These are phyloP conservation scores for Geococcyx californianus DNA, from an alignment of 2,113 vertebrate genomes.

Conservation along the genomic window DNA sequence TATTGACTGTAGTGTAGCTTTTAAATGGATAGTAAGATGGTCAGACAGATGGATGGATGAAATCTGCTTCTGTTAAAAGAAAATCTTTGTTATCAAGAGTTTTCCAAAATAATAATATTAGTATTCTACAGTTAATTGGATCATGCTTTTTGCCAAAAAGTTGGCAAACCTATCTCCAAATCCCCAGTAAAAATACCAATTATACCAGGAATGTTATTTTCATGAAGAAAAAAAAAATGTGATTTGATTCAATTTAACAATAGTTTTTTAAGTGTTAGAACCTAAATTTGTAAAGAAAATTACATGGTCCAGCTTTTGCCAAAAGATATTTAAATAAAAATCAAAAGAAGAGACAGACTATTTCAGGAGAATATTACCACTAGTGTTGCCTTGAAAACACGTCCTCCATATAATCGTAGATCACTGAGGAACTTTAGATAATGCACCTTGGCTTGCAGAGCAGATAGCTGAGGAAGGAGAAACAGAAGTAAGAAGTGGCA, in stretches of 20 bases:
- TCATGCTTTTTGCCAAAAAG: background rate
- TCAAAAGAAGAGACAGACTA: background rate
- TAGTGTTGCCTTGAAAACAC: constrained; percentile 93
- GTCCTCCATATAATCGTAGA: constrained; percentile 92
- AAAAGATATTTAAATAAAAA: background rate
- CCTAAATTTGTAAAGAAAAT: background rate
- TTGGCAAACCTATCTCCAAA: background rate
- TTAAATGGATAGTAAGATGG: background rate
- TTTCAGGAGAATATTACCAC: constrained; percentile 80
- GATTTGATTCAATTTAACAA: background rate
- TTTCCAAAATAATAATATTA: background rate
- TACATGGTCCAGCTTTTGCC: background rate
- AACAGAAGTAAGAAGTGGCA: background rate
- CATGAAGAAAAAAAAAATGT: background rate
- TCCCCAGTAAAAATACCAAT: background rate
- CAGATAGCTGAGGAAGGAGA: constrained; percentile 86
- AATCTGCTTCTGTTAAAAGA: background rate
- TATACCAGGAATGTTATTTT: background rate
- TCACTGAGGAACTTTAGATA: constrained; percentile 98
- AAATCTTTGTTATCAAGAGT: background rate
- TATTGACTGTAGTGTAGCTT: background rate
- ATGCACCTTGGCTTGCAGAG: constrained; percentile 96
- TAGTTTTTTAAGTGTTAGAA: background rate
- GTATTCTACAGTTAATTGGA: background rate
- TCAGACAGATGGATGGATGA: background rate